These are phyloP conservation scores for Albula glossodonta DNA, from an alignment of 2,113 vertebrate species.

Conservation along the genomic window DNA sequence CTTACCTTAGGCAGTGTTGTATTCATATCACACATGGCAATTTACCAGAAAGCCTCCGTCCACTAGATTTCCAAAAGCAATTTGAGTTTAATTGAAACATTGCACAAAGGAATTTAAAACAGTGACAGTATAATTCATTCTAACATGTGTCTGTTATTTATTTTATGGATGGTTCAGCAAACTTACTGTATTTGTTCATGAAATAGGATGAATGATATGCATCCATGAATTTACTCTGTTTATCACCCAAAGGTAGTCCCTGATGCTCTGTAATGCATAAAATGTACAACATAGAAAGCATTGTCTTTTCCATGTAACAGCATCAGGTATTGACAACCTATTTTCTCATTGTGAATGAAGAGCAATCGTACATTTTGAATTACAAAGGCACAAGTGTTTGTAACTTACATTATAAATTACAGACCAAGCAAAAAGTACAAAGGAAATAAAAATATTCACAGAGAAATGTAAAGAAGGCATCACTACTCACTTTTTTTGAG, in stretches of 20 bases:
- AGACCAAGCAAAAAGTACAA: not conserved
- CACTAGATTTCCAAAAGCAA: not conserved
- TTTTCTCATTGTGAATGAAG: too few relatives aligned
- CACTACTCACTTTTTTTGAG: not conserved
- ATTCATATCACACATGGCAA: not conserved
- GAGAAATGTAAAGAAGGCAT: not conserved
- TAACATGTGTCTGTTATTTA: not conserved
- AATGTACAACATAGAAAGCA: not conserved
- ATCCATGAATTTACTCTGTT: not conserved
- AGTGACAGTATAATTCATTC: not conserved
- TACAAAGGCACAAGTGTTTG: too few relatives aligned
- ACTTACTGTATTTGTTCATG: not conserved
- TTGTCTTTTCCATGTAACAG: too few relatives aligned
- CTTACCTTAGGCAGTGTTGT: not conserved
- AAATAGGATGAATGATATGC: conserved; percentile 2
- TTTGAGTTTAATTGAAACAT: not conserved
- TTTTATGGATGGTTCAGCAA: not conserved
- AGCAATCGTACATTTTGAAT: too few relatives aligned
- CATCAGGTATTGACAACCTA: too few relatives aligned
- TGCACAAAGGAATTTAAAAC: not conserved
- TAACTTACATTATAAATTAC: not conserved
- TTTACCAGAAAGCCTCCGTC: not conserved
- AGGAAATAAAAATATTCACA: not conserved
- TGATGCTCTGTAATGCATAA: not conserved
- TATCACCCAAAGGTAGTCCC: not conserved